These are phyloP conservation scores for Thecocarcelia acutangulata DNA, from an alignment of 2,888 invertebrate genomes.

Conservation along the genomic window DNA sequence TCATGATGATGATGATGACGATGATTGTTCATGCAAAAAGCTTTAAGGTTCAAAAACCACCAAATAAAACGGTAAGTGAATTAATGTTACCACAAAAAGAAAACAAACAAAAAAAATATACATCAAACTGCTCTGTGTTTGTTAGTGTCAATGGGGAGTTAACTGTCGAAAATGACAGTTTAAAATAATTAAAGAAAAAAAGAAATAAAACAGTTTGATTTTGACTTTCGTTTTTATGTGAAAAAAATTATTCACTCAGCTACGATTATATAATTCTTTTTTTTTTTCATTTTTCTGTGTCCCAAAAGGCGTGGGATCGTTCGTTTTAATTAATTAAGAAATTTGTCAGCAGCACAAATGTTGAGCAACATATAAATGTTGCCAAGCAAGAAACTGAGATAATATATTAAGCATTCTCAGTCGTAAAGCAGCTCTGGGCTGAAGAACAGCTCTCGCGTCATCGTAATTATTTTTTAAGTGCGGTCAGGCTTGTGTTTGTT, in stretches of 20 bases:
- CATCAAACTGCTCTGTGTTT: slow-evolving; percentile 42
- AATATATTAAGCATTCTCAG: too few species aligned
- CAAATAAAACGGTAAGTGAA: slow-evolving; percentile 56
- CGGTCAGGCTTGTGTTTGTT: too few species aligned
- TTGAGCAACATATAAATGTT: slow-evolving; percentile 21
- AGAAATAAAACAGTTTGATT: slow-evolving; percentile 39
- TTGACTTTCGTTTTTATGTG: slow-evolving; percentile 8
- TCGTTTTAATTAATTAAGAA: slow-evolving; percentile 13
- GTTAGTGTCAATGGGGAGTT: slow-evolving; percentile 73
- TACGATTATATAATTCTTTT: slow-evolving; percentile 30
- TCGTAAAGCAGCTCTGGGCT: too few species aligned
- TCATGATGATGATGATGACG: slow-evolving; percentile 27
- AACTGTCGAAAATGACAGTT: slow-evolving; percentile 77
- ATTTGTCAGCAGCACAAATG: not conserved
- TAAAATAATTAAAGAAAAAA: slow-evolving; percentile 41
- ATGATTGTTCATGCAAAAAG: slow-evolving; percentile 63
- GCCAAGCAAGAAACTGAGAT: not conserved
- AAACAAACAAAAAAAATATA: slow-evolving; percentile 26
- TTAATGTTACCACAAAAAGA: slow-evolving; percentile 20
- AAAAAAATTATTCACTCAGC: slow-evolving; percentile 28
- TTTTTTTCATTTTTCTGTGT: not conserved
- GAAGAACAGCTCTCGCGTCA: too few species aligned
- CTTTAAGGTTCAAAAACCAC: slow-evolving; percentile 28
- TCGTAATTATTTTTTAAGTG: too few species aligned
- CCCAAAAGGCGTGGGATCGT: slow-evolving; percentile 50